These are phyloP conservation scores for Asarcornis scutulata DNA, from an alignment of 2,113 vertebrate species.

Conservation along the genomic window DNA sequence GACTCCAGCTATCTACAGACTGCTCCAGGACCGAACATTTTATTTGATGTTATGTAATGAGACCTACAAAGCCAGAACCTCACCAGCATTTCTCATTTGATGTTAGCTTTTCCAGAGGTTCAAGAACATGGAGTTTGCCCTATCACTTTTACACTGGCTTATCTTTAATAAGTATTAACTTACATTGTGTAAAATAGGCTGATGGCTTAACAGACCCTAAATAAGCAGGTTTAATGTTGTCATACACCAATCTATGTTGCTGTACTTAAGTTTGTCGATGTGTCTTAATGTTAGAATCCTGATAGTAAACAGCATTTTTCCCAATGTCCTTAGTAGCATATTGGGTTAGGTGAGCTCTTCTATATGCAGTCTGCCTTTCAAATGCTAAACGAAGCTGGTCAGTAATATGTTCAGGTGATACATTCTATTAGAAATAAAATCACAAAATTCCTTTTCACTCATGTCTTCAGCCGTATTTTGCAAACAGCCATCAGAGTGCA, in stretches of 20 bases:
- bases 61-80: background rate
- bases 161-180: background rate
- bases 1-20: background rate
- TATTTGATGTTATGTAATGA: background rate
- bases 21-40: background rate
- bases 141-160: background rate
- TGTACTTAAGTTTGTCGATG: background rate
- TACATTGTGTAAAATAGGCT: background rate
- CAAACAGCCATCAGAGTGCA: background rate
- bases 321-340: background rate
- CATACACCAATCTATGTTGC: background rate
- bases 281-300: background rate
- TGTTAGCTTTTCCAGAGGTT: background rate
- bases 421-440: background rate
- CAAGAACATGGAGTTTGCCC: background rate
- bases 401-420: background rate
- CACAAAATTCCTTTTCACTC: background rate
- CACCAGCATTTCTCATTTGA: accelerated
- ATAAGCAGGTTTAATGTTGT: background rate
- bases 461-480: background rate
- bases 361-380: background rate
- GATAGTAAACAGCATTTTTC: background rate
- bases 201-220: background rate
- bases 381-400: background rate
- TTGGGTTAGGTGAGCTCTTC: background rate